Conservation (phyloP, 1,140 invertebrate genomes). For the Philotrypesis tridentata region DNA sequence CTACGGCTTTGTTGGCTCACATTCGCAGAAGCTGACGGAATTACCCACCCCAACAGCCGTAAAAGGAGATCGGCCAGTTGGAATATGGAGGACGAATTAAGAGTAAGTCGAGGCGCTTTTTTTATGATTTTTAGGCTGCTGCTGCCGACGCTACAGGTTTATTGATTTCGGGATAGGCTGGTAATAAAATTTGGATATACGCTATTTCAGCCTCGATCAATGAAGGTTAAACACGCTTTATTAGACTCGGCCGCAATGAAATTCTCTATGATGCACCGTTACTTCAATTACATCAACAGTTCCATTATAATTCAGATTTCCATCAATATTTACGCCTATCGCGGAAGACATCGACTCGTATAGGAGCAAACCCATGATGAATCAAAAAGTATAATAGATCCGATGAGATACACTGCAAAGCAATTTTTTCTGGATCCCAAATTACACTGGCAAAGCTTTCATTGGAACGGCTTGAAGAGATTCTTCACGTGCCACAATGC, state of each 20-base stretch:
- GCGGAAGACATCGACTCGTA: background rate
- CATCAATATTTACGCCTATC: background rate
- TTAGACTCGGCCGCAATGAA: background rate
- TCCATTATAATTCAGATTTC: background rate
- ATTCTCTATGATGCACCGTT: background rate
- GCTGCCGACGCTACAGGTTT: no score
- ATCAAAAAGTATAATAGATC: background rate
- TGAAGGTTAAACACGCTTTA: no score
- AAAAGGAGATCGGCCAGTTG: background rate
- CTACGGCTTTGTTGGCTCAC: constrained; percentile 1
- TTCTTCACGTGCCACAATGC: background rate
- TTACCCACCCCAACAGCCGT: background rate
- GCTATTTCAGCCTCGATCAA: background rate
- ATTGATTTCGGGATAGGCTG: background rate
- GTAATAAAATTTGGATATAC: no score
- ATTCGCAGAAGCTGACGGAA: background rate
- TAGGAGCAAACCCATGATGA: background rate
- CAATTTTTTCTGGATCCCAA: background rate
- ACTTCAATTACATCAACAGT: background rate
- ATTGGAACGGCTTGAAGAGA: background rate
- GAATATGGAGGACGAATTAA: background rate
- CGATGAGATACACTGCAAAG: background rate
- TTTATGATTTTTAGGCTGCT: no score
- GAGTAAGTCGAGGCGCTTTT: background rate
- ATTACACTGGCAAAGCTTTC: background rate